Evolutionary conservation across 2,888 invertebrate genomes (phyloP), one percentile per base, ranked within the genome.

Genomic region (Dorcus parallelipipedus): DNA sequence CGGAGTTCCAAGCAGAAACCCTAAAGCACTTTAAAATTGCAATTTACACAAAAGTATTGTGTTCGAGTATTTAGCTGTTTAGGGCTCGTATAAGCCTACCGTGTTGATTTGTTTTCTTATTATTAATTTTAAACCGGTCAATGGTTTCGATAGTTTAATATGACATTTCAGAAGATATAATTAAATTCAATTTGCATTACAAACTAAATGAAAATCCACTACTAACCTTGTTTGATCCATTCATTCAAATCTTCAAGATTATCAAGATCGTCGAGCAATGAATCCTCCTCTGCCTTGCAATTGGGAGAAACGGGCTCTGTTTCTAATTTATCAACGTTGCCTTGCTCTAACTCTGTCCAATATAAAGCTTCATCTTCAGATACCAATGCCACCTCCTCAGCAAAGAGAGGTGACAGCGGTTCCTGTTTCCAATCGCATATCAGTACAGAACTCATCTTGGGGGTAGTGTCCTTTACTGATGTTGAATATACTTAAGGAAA

Each of bases 141-240:
- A 20, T 20, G 3, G 20, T 20, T 20, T 20, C 20, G 3, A 20
- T 20, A 20, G 20, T 20, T 20, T 20, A 20, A 20, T 20, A 3
- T 20, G 20, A 3, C 20, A 20, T 20, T 33, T 33, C 26, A 26
- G 26, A 26, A 26, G 26, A 26, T 4, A 26, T 26, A 26, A 26
- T 26, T 26, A 26, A 26, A 26, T 14, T 14, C 14, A 20, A 20
- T 20, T 20, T 20, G 3, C 20, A 20, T 20, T 3, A 20, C 2
- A 20, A 20, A 20, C 1, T 20, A 20, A 20, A 20, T 3, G 20
- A 33, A 33, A 33, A 33, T 33, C 26, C 3, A 33, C 1, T 49
- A 17, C 60, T 54, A 73, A 85, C 87, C 87, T 83, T 85, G 85
- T 80, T 87, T 87, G 75, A 85, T 86, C 78, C 83, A 84, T 71